Base-by-base conservation (phyloP, 2,113 vertebrate species). In the Larimichthys crocea region DNA sequence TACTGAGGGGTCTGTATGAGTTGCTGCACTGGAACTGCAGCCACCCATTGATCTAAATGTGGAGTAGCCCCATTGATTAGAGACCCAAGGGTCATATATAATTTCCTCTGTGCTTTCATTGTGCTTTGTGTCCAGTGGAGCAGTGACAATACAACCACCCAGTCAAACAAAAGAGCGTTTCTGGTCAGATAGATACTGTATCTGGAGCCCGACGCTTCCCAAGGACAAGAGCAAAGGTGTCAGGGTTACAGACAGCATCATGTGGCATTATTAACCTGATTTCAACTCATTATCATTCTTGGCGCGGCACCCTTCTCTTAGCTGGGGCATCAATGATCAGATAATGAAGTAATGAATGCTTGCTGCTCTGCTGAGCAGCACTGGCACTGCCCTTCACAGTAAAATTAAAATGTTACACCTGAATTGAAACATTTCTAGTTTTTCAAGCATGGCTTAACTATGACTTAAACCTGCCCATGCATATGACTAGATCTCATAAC, bases 331-430 rank as follows among this genome's bases (percentile, higher is more conserved):
- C 82, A 56, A 17, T 62, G 86, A 84, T 82, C 83, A 80, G 69
- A 88, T 91, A 89, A 93, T 90, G 83, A 87, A 82, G 81, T 84
- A 89, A 90, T 81, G 77, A 82, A 85, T 60, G 76, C 67, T 79
- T 77, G 83, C 84, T 72, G 86, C 86, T 92, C 86, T 3, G 55
- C 65, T 79, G 87, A 88, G 71, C 82, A 42, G 46, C 49, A 3
- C 76, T 52, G 71, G 69, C 79, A 56, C 68, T 87, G 90, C 76
- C 89, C 88, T 90, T 90, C 85, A 88, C 86, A 90, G 85, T 86
- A 90, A 90, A 90, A 92, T 93, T 85, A 93, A 90, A 88, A 73
- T 0, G 24, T 79, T 80, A 76, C 77, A 87, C 76, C 66, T 80
- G 76, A 72, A 75, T 55, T 61, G 66, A 12, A 76, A 72, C 26